phyloP scores from a whole-genome alignment of 2,888 invertebrate genomes.

The Monochamus alternatus region DNA sequence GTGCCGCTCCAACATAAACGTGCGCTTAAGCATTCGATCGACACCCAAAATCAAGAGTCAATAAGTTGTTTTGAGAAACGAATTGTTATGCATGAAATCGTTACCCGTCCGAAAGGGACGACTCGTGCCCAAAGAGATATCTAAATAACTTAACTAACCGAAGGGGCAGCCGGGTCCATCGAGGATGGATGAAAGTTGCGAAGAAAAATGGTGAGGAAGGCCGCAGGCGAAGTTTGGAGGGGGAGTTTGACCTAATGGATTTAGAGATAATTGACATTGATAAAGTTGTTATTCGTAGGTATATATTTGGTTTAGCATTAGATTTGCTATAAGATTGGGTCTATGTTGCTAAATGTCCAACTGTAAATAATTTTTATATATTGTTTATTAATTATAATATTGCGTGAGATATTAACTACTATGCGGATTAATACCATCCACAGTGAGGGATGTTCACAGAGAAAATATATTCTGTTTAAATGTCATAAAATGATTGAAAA shows the following conservation, averaged over 20 bases:
- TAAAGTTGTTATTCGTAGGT: neutral
- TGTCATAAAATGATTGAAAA: too few relatives aligned
- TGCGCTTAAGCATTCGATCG: too few relatives aligned
- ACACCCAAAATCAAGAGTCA: neutral
- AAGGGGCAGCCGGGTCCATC: neutral
- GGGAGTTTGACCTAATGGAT: neutral
- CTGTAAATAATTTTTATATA: too few relatives aligned
- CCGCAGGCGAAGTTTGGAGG: neutral
- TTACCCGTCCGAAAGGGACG: constrained; percentile 15
- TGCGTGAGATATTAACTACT: too few relatives aligned
- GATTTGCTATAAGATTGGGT: too few relatives aligned
- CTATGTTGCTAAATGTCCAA: too few relatives aligned
- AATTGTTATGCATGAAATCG: constrained; percentile 20
- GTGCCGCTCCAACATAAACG: too few relatives aligned
- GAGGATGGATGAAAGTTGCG: neutral
- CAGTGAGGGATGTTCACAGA: too few relatives aligned
- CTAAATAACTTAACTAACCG: constrained; percentile 10
- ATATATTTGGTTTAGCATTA: neutral
- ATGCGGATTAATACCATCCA: too few relatives aligned
- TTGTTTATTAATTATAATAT: too few relatives aligned
- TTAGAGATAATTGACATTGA: neutral
- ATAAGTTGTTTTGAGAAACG: constrained; percentile 4
- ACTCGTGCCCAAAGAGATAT: neutral
- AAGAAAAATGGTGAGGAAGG: neutral
- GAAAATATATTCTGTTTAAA: too few relatives aligned